Percentiles rank a stretch among this genome's conserved stretches.
Evolutionary conservation across 2,797 vertebrate genomes (phyloP).

Genomic region (Micrastur ruficollis): DNA sequence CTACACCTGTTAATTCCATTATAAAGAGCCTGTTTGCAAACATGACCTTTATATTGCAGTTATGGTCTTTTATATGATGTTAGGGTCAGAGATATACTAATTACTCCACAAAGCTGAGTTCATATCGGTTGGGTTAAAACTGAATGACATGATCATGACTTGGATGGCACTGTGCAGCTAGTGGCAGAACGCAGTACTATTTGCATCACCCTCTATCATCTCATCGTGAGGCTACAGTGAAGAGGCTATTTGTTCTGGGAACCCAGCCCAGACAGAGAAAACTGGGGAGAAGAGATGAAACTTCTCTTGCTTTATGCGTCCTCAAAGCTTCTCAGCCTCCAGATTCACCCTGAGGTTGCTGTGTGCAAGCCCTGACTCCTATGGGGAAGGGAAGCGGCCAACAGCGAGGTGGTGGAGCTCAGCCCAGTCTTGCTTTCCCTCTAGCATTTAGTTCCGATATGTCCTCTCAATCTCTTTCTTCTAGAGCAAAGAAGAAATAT

Average conservation of each 20-base stretch:
- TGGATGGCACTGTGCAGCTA: neutral
- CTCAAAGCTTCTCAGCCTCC: neutral
- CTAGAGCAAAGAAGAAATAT: neutral
- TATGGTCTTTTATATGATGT: neutral
- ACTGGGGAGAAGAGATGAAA: neutral
- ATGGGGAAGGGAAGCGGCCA: neutral
- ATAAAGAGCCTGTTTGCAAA: neutral
- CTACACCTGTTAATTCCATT: neutral
- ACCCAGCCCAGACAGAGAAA: conserved; percentile 29
- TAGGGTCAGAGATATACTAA: neutral
- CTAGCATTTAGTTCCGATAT: accelerated
- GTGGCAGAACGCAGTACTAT: neutral
- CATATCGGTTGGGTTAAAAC: neutral
- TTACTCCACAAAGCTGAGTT: neutral
- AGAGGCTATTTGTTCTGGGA: conserved; percentile 9
- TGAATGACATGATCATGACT: neutral
- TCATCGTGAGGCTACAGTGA: neutral
- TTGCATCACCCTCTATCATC: neutral
- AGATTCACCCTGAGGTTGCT: neutral
- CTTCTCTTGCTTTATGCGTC: neutral
- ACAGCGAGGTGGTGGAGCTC: accelerated
- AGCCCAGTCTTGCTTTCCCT: neutral
- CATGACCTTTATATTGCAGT: neutral
- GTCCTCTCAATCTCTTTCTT: neutral
- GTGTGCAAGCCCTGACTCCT: neutral